Evolutionary conservation across 1,140 invertebrate species (phyloP).

Genomic region (Drosophila nigrodunni): DNA sequence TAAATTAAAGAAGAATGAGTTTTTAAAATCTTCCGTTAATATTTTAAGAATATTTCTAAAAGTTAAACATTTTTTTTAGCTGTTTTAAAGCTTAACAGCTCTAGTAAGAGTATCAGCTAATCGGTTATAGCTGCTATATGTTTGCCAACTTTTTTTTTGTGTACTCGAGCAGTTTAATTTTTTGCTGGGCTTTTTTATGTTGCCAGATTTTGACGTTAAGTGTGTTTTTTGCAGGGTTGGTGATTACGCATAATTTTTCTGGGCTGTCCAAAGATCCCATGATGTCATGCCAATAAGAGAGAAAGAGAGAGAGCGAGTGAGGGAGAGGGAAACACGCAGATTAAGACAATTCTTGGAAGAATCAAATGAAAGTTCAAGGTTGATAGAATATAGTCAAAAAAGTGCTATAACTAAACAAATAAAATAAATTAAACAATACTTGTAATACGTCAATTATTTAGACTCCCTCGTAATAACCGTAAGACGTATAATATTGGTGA

Average conservation of each 20-base stretch:
- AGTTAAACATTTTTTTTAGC: too few relatives aligned
- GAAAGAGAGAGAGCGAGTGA: background rate
- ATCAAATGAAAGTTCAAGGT: conserved; percentile 33
- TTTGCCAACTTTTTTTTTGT: conserved; percentile 21
- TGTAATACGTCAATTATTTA: conserved; percentile 2
- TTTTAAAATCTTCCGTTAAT: too few relatives aligned
- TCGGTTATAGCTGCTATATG: conserved; percentile 1
- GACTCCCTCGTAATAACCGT: background rate
- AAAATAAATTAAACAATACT: background rate
- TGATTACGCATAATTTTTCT: conserved; percentile 76
- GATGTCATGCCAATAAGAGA: conserved; percentile 62
- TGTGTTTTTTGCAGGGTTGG: conserved; percentile 62
- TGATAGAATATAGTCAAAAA: conserved; percentile 1
- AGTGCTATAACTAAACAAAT: background rate
- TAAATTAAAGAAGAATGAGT: too few relatives aligned
- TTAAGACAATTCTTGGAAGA: background rate
- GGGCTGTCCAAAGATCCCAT: conserved; percentile 52
- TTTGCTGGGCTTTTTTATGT: conserved; percentile 67
- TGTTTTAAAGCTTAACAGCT: background rate
- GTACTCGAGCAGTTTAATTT: conserved; percentile 75
- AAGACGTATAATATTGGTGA: conserved; percentile 4
- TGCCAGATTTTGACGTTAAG: conserved; percentile 50
- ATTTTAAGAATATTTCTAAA: too few relatives aligned
- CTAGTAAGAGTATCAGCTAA: conserved; percentile 13
- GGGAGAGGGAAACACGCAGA: background rate